A percentile compares a stretch with the other conserved stretches of the same genome.
Evolutionary conservation across 2,113 vertebrate species (phyloP).

Genomic region (Tenebrosternarchus preto): DNA sequence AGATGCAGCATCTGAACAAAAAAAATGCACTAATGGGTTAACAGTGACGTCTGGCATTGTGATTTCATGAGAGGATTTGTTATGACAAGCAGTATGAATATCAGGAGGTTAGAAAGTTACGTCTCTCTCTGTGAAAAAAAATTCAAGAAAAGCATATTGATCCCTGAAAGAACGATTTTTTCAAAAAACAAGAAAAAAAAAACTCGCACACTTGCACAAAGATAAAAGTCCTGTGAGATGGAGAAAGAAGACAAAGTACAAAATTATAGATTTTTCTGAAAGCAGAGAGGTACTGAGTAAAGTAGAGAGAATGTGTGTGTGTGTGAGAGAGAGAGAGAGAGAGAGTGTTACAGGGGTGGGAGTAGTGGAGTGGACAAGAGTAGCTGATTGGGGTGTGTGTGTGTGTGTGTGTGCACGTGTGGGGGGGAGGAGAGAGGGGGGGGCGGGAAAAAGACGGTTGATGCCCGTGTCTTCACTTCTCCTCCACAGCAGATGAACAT

Average conservation of each 20-base stretch:
- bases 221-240: neutral
- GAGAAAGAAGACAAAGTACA: neutral
- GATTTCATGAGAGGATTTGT: neutral
- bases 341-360: constrained; percentile 55
- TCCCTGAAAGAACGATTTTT: neutral
- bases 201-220: neutral
- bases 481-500: constrained; percentile 71
- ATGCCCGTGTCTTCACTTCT: constrained; percentile 66
- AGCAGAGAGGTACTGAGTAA: constrained; percentile 18
- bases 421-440: constrained; percentile 60
- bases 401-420: too few relatives aligned
- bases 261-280: constrained; percentile 33
- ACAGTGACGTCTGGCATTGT: neutral
- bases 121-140: neutral
- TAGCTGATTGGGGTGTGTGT: too few relatives aligned
- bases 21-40: neutral
- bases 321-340: constrained; percentile 27
- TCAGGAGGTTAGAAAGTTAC: neutral
- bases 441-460: constrained; percentile 77
- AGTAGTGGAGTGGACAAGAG: too few relatives aligned
- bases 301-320: constrained; percentile 18
- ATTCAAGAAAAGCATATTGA: constrained; percentile 4
- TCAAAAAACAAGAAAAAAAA: neutral
- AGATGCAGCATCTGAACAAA: too few relatives aligned
- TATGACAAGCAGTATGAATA: constrained; percentile 1